Base-by-base conservation (phyloP, 1,140 invertebrate genomes). In the Achroia grisella region DNA sequence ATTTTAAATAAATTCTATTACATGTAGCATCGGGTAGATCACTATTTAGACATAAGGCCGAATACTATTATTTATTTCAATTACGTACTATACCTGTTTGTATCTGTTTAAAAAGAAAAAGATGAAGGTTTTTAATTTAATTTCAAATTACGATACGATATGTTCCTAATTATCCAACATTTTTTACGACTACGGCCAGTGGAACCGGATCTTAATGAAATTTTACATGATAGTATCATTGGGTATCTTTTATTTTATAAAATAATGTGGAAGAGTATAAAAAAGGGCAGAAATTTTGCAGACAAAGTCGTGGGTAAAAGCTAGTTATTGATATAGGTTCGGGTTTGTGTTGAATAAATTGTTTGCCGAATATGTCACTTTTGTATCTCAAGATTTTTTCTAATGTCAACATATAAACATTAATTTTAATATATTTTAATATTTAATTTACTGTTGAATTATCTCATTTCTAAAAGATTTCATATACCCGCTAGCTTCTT, bases 401-500 rank as follows among this genome's bases (percentile, higher is more conserved):
- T n/a, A n/a, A n/a, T n/a, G n/a, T n/a, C n/a, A n/a, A 29, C 5
- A 29, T 29, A 29, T 29, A 29, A 29, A 29, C 28, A 29, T 29
- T 4, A 29, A 4, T 29, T 4, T 29, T 29, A 6, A 10, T 29
- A 10, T 29, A 10, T 10, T 4, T 29, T 4, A 29, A 10, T 34
- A n/a, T n/a, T n/a, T n/a, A n/a, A n/a, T n/a, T n/a, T n/a, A n/a
- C n/a, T n/a, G n/a, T n/a, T n/a, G n/a, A 11, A 13, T 34, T 1
- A 4, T 13, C 4, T 1, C 32, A 14, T 35, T 8, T 4, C 10
- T 35, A 14, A 1, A 2, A 15, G 1, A 2, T n/a, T 10, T 5
- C 1, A 3, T 17, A 9, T 11, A 31, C 28, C 27, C 49, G 46
- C 50, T 47, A 1, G n/a, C 8, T 45, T 29, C n/a, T 10, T 13